phyloP scores from a whole-genome alignment of 1,140 invertebrate species.

The Rhagoletis zephyria region DNA sequence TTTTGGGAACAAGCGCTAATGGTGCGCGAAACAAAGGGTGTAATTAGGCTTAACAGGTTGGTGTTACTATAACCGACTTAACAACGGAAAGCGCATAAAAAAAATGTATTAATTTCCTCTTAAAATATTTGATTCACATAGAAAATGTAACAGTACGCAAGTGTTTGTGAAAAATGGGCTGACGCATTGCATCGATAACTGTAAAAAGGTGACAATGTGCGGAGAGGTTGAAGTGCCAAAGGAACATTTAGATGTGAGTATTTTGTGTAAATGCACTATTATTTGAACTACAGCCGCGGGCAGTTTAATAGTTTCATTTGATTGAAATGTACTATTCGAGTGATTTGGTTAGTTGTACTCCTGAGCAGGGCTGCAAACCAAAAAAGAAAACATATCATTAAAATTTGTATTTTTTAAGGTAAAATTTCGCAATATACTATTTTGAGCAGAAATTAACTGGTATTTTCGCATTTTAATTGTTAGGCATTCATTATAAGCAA shows the following conservation, averaged over 20 bases:
- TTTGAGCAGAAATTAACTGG: no score
- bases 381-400: no score
- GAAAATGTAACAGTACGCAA: conserved; percentile 86
- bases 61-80: conserved; percentile 57
- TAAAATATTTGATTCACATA: conserved; percentile 70
- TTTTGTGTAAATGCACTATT: background rate
- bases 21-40: conserved; percentile 86
- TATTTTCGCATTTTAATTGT: no score
- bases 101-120: background rate
- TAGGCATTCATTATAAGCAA: no score
- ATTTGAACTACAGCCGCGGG: no score
- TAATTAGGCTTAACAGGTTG: conserved; percentile 91
- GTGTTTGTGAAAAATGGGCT: conserved; percentile 86
- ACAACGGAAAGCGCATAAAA: background rate
- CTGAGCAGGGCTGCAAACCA: no score
- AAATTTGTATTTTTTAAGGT: no score
- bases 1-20: conserved; percentile 94
- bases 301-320: no score
- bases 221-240: conserved; percentile 94
- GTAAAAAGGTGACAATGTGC: conserved; percentile 89
- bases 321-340: no score
- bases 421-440: no score
- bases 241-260: conserved; percentile 90
- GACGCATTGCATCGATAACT: conserved; percentile 90
- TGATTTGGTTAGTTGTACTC: no score